phyloP scores from a whole-genome alignment of 2,797 vertebrate genomes.

The Buphagus erythrorhynchus region DNA sequence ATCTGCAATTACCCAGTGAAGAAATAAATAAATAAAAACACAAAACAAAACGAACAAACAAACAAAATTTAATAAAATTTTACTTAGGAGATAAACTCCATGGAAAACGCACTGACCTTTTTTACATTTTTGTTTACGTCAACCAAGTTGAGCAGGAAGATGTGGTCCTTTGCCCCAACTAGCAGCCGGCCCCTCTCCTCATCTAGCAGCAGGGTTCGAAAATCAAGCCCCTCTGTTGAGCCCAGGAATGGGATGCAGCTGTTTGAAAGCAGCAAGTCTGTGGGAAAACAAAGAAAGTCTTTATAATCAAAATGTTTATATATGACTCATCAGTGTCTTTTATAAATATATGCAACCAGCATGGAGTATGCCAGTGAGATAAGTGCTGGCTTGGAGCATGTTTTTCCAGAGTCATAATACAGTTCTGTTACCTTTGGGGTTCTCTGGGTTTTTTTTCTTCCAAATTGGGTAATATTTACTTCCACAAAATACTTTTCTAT shows the following conservation, averaged over 20 bases:
- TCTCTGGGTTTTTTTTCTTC: not conserved
- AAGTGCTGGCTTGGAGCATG: not conserved
- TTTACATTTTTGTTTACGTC: constrained; percentile 88
- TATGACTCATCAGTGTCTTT: constrained; percentile 28
- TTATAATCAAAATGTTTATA: constrained; percentile 63
- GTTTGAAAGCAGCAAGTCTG: constrained; percentile 91
- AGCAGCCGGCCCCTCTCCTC: constrained; percentile 91
- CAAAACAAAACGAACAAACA: not conserved
- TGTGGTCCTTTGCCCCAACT: constrained; percentile 90
- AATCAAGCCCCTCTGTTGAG: constrained; percentile 88
- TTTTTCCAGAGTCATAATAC: not conserved
- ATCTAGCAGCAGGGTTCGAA: constrained; percentile 92
- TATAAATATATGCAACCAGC: constrained; percentile 46
- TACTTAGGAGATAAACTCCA: not conserved
- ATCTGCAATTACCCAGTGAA: not conserved
- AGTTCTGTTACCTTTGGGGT: not conserved
- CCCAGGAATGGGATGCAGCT: constrained; percentile 91
- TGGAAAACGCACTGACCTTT: constrained; percentile 84
- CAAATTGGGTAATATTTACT: not conserved
- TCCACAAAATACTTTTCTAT: not conserved
- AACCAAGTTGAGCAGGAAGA: constrained; percentile 91
- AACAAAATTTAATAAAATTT: not conserved
- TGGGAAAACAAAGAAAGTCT: constrained; percentile 57
- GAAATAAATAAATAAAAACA: not conserved
- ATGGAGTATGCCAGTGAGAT: not conserved